These are phyloP conservation scores for Plodia interpunctella DNA, from an alignment of 1,140 invertebrate genomes.

Conservation along the genomic window DNA sequence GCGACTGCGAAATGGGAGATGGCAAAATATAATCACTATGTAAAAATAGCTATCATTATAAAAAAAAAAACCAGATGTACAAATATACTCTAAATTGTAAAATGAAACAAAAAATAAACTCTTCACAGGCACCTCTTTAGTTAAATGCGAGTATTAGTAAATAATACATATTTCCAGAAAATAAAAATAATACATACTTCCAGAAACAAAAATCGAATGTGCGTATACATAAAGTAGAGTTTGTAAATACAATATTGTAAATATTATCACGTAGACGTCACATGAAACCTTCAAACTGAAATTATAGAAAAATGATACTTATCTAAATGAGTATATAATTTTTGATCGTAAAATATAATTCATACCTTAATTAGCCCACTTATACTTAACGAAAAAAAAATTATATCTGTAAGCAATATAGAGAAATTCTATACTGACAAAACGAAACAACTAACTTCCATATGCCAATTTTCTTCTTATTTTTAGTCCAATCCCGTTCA, in stretches of 20 bases:
- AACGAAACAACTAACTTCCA: constrained; percentile 7
- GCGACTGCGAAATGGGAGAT: too few species aligned
- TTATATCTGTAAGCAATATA: neutral
- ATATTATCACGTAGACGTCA: neutral
- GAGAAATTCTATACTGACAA: neutral
- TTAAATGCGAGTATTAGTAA: too few species aligned
- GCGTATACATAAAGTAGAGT: neutral
- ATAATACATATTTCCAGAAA: too few species aligned
- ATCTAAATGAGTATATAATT: constrained; percentile 60
- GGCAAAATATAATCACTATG: too few species aligned
- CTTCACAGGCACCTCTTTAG: too few species aligned
- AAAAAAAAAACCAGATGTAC: too few species aligned
- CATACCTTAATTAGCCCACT: constrained; percentile 19
- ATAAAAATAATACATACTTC: neutral
- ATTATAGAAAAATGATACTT: constrained; percentile 10
- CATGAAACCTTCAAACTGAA: neutral
- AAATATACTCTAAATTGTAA: too few species aligned
- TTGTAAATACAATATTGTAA: neutral
- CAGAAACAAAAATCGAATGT: neutral
- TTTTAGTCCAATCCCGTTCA: neutral
- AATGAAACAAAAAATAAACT: too few species aligned
- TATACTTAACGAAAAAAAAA: constrained; percentile 3
- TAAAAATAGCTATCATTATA: too few species aligned
- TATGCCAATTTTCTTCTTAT: constrained; percentile 22
- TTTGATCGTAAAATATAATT: constrained; percentile 52